These are phyloP conservation scores for Apteryx mantelli DNA, from an alignment of 2,113 vertebrate species.

Conservation along the genomic window DNA sequence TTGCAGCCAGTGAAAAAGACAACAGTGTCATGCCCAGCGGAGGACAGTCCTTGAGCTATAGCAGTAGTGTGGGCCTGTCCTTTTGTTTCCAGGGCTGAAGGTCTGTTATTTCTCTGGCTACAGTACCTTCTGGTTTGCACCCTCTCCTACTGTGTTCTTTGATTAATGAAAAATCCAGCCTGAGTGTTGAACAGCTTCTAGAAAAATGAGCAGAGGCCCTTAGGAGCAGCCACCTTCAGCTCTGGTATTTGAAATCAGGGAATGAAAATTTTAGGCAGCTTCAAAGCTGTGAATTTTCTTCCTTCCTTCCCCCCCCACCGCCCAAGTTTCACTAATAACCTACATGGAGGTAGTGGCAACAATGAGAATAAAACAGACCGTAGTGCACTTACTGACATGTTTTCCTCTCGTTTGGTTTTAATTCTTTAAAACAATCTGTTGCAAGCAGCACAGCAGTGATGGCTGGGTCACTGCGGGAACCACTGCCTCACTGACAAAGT, in stretches of 20 bases:
- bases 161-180: not conserved
- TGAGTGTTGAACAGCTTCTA: not conserved
- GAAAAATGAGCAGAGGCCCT: not conserved
- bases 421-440: not conserved
- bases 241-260: not conserved
- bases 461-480: not conserved
- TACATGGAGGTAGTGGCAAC: not conserved
- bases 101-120: not conserved
- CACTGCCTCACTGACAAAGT: not conserved
- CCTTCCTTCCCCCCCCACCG: not conserved
- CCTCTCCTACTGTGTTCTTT: not conserved
- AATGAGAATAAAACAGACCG: not conserved
- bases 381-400: not conserved
- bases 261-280: not conserved
- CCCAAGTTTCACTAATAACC: not conserved
- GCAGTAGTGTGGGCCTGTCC: not conserved
- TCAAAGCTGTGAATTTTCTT: not conserved
- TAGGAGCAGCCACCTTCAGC: not conserved
- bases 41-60: not conserved
- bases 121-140: not conserved
- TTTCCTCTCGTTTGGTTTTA: not conserved
- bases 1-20: not conserved
- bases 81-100: not conserved
- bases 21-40: not conserved
- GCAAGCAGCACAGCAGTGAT: accelerated